Conservation (phyloP, 2,888 invertebrate species). For the Vanessa cardui region DNA sequence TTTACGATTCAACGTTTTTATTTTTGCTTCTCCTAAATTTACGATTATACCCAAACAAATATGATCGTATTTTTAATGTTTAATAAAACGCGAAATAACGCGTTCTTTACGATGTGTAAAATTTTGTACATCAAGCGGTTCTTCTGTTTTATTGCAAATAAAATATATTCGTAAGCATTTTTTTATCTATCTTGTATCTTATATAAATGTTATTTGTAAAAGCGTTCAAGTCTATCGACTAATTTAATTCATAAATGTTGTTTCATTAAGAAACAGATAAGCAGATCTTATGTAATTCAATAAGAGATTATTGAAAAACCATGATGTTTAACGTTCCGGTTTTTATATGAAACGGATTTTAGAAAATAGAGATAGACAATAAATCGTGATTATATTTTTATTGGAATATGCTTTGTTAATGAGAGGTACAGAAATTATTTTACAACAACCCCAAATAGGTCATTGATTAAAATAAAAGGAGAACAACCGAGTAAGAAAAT, state of each 20-base stretch:
- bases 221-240: neutral
- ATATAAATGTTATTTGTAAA: slow-evolving; percentile 10
- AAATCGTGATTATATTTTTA: too few relatives aligned
- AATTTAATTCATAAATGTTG: neutral
- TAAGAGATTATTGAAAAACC: too few relatives aligned
- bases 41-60: slow-evolving; percentile 25
- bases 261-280: too few relatives aligned
- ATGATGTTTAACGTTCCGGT: too few relatives aligned
- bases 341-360: too few relatives aligned
- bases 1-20: slow-evolving; percentile 21
- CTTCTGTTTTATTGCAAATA: slow-evolving; percentile 30
- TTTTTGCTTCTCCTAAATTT: slow-evolving; percentile 20
- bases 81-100: slow-evolving; percentile 31
- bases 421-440: too few relatives aligned
- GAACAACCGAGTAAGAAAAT: too few relatives aligned
- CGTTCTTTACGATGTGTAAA: slow-evolving; percentile 40
- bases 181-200: slow-evolving; percentile 14
- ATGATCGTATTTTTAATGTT: slow-evolving; percentile 29
- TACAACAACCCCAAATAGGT: too few relatives aligned
- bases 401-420: too few relatives aligned
- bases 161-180: slow-evolving; percentile 13
- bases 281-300: too few relatives aligned
- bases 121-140: slow-evolving; percentile 38
- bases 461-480: too few relatives aligned
- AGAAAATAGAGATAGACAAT: too few relatives aligned